Evolutionary conservation across 2,113 vertebrate genomes (phyloP), one percentile per base, ranked within the genome.

Genomic region (Alexandromys fortis): DNA sequence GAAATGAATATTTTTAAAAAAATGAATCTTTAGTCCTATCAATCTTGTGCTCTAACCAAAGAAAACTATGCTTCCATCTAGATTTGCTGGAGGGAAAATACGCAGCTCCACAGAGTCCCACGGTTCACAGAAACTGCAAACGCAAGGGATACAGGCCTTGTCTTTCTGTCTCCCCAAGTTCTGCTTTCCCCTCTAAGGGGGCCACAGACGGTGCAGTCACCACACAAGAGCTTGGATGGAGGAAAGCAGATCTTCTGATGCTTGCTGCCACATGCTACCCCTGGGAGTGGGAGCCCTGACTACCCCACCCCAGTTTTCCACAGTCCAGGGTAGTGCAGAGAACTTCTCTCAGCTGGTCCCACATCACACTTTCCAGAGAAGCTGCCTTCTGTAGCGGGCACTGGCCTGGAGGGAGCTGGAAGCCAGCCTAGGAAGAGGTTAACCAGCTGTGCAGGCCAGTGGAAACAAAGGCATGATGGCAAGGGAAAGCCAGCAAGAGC

Each of bases 321-420:
- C 73, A 82, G 42, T 70, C 30, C 30, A 47, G n/a, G 17, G 28
- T 28, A 83, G 65, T 5, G 52, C 70, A 47, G 89, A 68, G 72
- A 24, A 22, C 35, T 17, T 28, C 24, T 61, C 68, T 78, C 55
- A 24, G 67, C 67, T 30, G 89, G 30, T 13, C 90, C 45, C 90
- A 70, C 63, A 91, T 92, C 97, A 89, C 35, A 94, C 94, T 95
- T 85, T 96, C 93, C 85, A 67, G 93, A 49, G 88, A 96, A 92
- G 92, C 76, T 47, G 85, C 87, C 81, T 65, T 68, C 47, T 63
- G 77, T 47, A 85, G 21, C 78, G n/a, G 89, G 93, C 45, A 55
- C 42, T 33, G 42, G 89, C 58, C 58, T 24, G 38, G 28, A 45
- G 13, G 52, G 42, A 11, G 45, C 81, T 58, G 81, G 76, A 96